These are phyloP conservation scores for Liolophura sinensis DNA, from an alignment of 1,140 invertebrate species.

Conservation along the genomic window DNA sequence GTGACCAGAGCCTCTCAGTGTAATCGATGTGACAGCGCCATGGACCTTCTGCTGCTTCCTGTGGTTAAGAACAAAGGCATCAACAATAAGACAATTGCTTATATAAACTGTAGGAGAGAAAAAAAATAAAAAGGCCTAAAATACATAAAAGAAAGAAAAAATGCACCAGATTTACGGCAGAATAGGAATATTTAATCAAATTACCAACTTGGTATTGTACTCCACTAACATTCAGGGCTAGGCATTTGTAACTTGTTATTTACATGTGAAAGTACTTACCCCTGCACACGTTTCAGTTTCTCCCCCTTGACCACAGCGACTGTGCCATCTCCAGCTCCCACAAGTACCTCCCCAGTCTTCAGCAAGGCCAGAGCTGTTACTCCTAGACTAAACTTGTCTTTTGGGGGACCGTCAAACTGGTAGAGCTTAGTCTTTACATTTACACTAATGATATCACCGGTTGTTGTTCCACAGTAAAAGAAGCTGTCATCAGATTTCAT, in stretches of 20 bases:
- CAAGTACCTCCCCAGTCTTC: slow-evolving; percentile 64
- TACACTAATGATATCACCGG: slow-evolving; percentile 68
- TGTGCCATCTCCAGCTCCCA: slow-evolving; percentile 82
- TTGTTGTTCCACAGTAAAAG: slow-evolving; percentile 83
- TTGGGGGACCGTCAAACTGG: slow-evolving; percentile 48
- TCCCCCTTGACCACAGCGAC: slow-evolving; percentile 54
- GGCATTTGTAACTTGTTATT: too few species aligned
- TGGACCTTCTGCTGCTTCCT: slow-evolving; percentile 27
- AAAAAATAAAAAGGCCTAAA: too few species aligned
- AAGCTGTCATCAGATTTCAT: slow-evolving; percentile 69
- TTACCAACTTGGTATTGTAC: too few species aligned
- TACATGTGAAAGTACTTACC: too few species aligned
- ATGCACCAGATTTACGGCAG: too few species aligned
- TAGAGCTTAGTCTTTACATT: slow-evolving; percentile 37
- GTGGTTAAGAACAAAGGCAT: too few species aligned
- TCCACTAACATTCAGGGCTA: too few species aligned
- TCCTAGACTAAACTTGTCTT: slow-evolving; percentile 61
- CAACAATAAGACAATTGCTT: too few species aligned
- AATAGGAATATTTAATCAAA: too few species aligned
- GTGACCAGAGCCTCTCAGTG: slow-evolving; percentile 57
- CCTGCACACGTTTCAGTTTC: slow-evolving; percentile 10
- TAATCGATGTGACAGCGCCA: slow-evolving; percentile 53
- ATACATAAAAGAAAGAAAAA: not conserved
- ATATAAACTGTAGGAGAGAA: not conserved
- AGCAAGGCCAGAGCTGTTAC: slow-evolving; percentile 71